A percentile compares a stretch with the other conserved stretches of the same genome.
Evolutionary conservation across 2,797 vertebrate species (phyloP).

Genomic region (Zalophus californianus): DNA sequence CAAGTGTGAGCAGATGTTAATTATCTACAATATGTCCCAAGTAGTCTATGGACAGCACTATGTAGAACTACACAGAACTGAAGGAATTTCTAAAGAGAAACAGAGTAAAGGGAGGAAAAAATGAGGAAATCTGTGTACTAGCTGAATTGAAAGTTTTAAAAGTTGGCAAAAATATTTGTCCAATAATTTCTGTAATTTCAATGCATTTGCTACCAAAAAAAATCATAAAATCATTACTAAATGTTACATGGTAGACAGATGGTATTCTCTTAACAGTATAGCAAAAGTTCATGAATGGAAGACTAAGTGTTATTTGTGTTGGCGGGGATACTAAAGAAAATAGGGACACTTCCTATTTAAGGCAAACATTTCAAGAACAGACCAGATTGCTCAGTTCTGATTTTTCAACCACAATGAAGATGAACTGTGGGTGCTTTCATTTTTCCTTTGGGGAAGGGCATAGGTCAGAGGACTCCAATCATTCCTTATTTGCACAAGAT

Average conservation of each 20-base stretch:
- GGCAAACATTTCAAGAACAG: conserved; percentile 41
- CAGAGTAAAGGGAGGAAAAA: neutral
- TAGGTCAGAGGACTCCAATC: neutral
- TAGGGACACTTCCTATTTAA: conserved; percentile 53
- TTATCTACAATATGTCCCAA: conserved; percentile 44
- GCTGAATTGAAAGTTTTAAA: conserved; percentile 23
- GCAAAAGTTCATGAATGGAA: conserved; percentile 66
- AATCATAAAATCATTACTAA: conserved; percentile 6
- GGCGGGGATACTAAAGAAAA: conserved; percentile 33
- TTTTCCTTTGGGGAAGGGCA: neutral
- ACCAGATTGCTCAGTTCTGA: conserved; percentile 54
- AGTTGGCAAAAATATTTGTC: conserved; percentile 27
- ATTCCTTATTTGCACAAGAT: neutral
- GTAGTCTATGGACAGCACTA: neutral
- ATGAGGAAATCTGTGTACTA: neutral
- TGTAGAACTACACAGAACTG: neutral
- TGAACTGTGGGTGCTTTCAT: neutral
- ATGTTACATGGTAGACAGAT: conserved; percentile 4
- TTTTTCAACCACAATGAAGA: conserved; percentile 51
- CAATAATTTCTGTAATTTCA: conserved; percentile 40
- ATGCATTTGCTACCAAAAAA: conserved; percentile 17
- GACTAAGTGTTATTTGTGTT: conserved; percentile 52
- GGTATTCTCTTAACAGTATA: conserved; percentile 56
- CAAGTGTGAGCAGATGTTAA: conserved; percentile 23
- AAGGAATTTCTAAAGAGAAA: conserved; percentile 51